Conservation (phyloP, 2,888 invertebrate species). For the Stomorhina lunata region DNA sequence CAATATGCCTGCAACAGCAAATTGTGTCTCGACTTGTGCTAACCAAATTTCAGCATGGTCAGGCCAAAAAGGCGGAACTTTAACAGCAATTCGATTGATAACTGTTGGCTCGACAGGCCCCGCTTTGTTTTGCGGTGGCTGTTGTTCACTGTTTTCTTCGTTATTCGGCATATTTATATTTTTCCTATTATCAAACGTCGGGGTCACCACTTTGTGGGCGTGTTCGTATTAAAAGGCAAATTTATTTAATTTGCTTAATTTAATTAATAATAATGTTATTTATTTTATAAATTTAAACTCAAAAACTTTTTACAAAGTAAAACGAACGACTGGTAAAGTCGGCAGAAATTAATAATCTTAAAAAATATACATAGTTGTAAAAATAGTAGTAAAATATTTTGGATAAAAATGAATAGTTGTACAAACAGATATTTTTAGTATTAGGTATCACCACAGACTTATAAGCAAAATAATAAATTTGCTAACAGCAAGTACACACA, state of each 20-base stretch:
- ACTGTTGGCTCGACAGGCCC: background rate
- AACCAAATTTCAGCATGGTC: slow-evolving; percentile 71
- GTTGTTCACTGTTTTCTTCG: background rate
- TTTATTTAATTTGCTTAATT: too few relatives aligned
- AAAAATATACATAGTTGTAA: too few relatives aligned
- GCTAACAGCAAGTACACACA: too few relatives aligned
- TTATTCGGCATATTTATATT: background rate
- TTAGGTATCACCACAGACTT: too few relatives aligned
- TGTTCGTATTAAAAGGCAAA: background rate
- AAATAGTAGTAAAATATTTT: too few relatives aligned
- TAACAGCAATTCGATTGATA: slow-evolving; percentile 35
- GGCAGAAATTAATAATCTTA: too few relatives aligned
- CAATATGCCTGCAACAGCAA: slow-evolving; percentile 64
- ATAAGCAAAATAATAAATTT: too few relatives aligned
- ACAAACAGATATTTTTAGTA: too few relatives aligned
- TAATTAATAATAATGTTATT: background rate
- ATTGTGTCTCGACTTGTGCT: slow-evolving; percentile 70
- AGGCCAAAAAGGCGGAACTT: slow-evolving; percentile 68
- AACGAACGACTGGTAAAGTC: too few relatives aligned
- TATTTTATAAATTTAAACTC: background rate
- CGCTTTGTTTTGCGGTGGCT: background rate
- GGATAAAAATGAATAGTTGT: too few relatives aligned
- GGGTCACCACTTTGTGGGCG: background rate
- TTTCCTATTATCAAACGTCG: too few relatives aligned
- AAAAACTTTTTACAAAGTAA: too few relatives aligned